Percentiles rank a stretch among this genome's conserved stretches.
Evolutionary conservation across 2,797 vertebrate genomes (phyloP).

Genomic region (Sebastes hopkinsi): DNA sequence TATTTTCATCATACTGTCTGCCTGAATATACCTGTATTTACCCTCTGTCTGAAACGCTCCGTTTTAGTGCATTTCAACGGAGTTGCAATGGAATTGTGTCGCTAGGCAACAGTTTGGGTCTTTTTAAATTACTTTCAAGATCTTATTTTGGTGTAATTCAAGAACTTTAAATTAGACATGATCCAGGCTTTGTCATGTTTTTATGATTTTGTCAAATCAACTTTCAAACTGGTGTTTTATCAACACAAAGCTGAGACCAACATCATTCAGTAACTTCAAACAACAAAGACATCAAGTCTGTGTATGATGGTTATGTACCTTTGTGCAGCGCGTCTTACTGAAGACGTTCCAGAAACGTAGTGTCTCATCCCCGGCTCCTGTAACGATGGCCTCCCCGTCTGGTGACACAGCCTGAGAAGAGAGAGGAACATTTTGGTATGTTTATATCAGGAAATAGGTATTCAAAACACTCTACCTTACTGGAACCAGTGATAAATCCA

Average conservation of each 20-base stretch:
- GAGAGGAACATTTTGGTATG: neutral
- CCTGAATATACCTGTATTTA: no score
- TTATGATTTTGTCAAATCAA: neutral
- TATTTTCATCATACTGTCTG: no score
- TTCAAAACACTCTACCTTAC: neutral
- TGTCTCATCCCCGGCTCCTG: slow-evolving; percentile 87
- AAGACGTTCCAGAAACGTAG: slow-evolving; percentile 89
- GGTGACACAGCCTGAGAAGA: slow-evolving; percentile 83
- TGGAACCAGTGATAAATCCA: neutral
- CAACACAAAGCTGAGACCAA: neutral
- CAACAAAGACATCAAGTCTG: neutral
- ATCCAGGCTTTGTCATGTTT: no score
- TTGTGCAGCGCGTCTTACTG: slow-evolving; percentile 88
- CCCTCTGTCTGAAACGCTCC: no score
- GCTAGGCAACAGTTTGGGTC: no score
- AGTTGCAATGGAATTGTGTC: no score
- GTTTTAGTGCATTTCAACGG: no score
- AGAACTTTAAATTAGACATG: neutral
- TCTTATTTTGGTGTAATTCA: neutral
- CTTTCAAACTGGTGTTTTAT: neutral
- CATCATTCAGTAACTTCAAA: neutral
- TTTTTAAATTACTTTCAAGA: neutral
- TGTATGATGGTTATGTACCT: slow-evolving; percentile 66
- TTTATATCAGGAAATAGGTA: no score
- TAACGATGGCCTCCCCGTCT: slow-evolving; percentile 87